These are phyloP conservation scores for Dolichopus griseipennis DNA, from an alignment of 2,888 invertebrate genomes.

Conservation along the genomic window DNA sequence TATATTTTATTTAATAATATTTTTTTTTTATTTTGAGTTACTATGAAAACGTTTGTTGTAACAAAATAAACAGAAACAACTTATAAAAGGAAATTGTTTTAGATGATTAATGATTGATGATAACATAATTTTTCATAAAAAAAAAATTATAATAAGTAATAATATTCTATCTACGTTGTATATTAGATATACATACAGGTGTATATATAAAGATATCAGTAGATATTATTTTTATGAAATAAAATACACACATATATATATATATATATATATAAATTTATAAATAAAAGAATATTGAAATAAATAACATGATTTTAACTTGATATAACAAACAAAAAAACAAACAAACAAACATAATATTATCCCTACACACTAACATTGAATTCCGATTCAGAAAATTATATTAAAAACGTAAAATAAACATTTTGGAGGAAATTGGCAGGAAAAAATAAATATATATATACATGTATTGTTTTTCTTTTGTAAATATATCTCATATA, in stretches of 20 bases:
- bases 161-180: no score
- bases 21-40: neutral
- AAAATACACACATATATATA: neutral
- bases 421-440: neutral
- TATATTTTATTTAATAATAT: no score
- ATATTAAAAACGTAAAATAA: neutral
- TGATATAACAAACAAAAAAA: neutral
- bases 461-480: no score
- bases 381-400: neutral
- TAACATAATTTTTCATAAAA: neutral
- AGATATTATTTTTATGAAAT: neutral
- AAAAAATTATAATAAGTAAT: neutral
- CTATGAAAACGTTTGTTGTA: constrained; percentile 6
- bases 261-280: no score
- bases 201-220: neutral
- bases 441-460: neutral
- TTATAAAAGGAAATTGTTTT: constrained; percentile 6
- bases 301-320: neutral
- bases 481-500: no score
- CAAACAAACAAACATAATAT: neutral
- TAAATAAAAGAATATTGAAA: neutral
- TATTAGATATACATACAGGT: neutral
- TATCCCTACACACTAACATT: no score
- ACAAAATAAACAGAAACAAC: constrained; percentile 6
- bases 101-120: constrained; percentile 6